Evolutionary conservation across 2,888 invertebrate species (phyloP).

Genomic region (Caenorhabditis becei): DNA sequence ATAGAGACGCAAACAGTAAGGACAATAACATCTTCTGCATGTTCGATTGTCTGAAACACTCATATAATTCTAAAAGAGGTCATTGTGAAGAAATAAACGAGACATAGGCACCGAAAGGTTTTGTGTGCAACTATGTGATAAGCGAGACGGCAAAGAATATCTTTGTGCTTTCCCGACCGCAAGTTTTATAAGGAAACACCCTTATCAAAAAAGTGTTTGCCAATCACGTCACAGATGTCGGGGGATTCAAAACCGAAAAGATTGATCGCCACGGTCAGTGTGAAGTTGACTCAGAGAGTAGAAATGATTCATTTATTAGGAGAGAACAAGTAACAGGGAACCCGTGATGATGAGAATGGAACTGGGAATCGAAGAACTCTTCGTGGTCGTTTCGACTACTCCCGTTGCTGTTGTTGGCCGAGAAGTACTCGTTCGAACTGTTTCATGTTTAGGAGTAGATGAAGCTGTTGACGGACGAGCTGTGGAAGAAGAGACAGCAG

Average conservation of each 20-base stretch:
- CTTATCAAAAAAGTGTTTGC: slow-evolving; percentile 30
- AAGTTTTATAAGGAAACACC: slow-evolving; percentile 24
- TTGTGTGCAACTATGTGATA: neutral
- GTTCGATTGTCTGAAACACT: no score
- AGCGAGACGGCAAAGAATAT: slow-evolving; percentile 13
- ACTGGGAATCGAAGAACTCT: neutral
- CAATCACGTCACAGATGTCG: slow-evolving; percentile 19
- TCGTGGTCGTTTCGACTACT: neutral
- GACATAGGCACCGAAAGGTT: neutral
- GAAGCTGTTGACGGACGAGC: neutral
- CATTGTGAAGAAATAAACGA: no score
- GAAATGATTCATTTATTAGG: slow-evolving; percentile 29
- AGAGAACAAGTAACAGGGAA: neutral
- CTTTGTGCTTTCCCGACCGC: slow-evolving; percentile 12
- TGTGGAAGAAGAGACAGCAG: neutral
- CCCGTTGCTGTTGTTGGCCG: neutral
- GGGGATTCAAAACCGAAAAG: slow-evolving; percentile 9
- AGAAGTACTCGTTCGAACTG: no score
- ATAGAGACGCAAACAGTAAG: no score
- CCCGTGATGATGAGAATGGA: slow-evolving; percentile 1
- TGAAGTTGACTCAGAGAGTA: slow-evolving; percentile 13
- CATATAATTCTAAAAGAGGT: no score
- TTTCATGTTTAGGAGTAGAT: no score
- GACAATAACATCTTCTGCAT: no score
- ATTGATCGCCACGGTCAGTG: neutral